phyloP scores from a whole-genome alignment of 2,113 vertebrate species.

The Anoplopoma fimbria region DNA sequence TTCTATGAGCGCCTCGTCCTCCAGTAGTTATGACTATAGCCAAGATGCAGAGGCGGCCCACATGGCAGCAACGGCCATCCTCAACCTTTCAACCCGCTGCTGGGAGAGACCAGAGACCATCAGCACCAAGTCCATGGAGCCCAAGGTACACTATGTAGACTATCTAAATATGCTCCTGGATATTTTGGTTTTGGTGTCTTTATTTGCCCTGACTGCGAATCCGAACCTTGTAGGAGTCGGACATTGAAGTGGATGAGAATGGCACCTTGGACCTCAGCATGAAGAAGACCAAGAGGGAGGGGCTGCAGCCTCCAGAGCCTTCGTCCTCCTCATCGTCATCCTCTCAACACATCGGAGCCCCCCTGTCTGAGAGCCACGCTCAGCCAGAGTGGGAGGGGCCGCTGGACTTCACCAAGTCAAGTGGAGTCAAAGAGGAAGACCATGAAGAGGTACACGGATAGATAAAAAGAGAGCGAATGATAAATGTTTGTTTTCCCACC shows the following conservation, averaged over 20 bases:
- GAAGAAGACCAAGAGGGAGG: slow-evolving; percentile 92
- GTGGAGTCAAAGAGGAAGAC: slow-evolving; percentile 91
- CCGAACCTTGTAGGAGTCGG: slow-evolving; percentile 83
- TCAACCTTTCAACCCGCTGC: slow-evolving; percentile 98
- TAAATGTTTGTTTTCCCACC: not conserved
- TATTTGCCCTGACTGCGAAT: not conserved
- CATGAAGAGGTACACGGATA: slow-evolving; percentile 88
- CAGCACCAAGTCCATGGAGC: slow-evolving; percentile 89
- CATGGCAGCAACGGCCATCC: slow-evolving; percentile 98
- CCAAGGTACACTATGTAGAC: slow-evolving; percentile 84
- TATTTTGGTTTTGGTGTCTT: not conserved
- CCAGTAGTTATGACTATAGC: slow-evolving; percentile 92
- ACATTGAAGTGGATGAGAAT: slow-evolving; percentile 97
- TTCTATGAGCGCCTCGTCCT: slow-evolving; percentile 88
- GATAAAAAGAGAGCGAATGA: not conserved
- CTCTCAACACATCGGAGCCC: slow-evolving; percentile 85
- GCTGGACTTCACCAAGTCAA: slow-evolving; percentile 95
- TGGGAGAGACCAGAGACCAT: slow-evolving; percentile 98
- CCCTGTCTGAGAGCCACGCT: slow-evolving; percentile 89
- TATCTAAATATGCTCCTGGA: not conserved
- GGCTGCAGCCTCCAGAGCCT: slow-evolving; percentile 88
- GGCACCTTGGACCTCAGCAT: slow-evolving; percentile 98
- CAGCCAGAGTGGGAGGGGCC: slow-evolving; percentile 95
- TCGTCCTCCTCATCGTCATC: slow-evolving; percentile 82
- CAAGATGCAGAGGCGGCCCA: slow-evolving; percentile 97